Evolutionary conservation across 1,140 invertebrate genomes (phyloP).

Genomic region (Drosophila seguyi): DNA sequence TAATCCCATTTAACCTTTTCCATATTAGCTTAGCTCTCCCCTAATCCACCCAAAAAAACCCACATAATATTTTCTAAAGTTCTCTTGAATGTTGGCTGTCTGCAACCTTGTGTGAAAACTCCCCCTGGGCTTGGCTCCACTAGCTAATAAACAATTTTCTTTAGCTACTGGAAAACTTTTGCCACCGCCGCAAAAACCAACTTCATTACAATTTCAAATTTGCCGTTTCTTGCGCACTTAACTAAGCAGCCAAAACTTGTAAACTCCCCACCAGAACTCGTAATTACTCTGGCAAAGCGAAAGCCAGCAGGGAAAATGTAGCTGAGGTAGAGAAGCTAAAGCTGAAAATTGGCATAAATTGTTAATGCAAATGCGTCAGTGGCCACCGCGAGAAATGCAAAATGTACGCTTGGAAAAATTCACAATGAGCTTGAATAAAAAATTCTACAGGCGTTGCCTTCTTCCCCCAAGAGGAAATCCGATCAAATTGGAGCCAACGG

Average conservation of each 20-base stretch:
- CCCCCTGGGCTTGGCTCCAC: not conserved
- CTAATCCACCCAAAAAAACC: not conserved
- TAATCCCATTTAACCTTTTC: not conserved
- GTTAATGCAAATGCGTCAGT: constrained; percentile 57
- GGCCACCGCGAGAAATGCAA: constrained; percentile 21
- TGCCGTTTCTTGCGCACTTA: constrained; percentile 52
- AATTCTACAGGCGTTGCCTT: constrained; percentile 33
- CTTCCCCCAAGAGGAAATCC: constrained; percentile 12
- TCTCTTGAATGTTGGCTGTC: constrained; percentile 20
- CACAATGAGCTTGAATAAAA: constrained; percentile 26
- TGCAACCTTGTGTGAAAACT: constrained; percentile 13
- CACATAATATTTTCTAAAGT: constrained; percentile 14
- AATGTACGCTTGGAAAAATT: constrained; percentile 29
- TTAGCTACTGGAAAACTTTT: constrained; percentile 46
- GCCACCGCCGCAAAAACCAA: constrained; percentile 50
- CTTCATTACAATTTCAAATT: constrained; percentile 74
- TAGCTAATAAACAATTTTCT: constrained; percentile 67
- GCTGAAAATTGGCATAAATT: constrained; percentile 60
- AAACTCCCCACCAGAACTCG: constrained; percentile 41
- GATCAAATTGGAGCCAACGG: not conserved
- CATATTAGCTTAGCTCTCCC: not conserved
- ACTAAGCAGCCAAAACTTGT: constrained; percentile 41
- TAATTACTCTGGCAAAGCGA: constrained; percentile 51
- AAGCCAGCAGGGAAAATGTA: constrained; percentile 28
- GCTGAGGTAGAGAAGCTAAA: constrained; percentile 1